Conservation (phyloP, 2,797 vertebrate genomes). For the Lepus oiostolus region DNA sequence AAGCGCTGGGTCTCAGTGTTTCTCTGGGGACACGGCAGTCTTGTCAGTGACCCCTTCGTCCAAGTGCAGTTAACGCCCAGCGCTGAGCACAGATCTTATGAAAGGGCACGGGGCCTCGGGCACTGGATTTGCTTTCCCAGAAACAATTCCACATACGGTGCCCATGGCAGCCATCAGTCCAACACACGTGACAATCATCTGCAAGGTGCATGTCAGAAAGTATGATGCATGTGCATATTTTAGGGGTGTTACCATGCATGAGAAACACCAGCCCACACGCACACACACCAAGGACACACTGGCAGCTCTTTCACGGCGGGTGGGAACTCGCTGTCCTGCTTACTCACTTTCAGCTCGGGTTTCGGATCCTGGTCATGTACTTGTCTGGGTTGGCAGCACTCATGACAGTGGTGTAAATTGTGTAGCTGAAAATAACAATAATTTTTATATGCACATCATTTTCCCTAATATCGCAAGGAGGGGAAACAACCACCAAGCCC, state of each 20-base stretch:
- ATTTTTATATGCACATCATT: neutral
- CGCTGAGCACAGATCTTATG: neutral
- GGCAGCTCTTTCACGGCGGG: neutral
- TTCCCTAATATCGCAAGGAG: neutral
- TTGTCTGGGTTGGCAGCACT: slow-evolving; percentile 85
- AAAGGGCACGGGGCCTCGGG: neutral
- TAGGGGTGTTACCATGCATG: neutral
- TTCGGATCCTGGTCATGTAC: slow-evolving; percentile 87
- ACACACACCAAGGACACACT: neutral
- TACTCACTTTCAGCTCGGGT: slow-evolving; percentile 71
- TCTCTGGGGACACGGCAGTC: neutral
- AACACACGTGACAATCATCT: neutral
- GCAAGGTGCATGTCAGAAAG: neutral
- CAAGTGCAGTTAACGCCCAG: neutral
- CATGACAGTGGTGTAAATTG: slow-evolving; percentile 91
- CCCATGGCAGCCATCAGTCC: neutral
- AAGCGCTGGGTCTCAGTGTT: neutral
- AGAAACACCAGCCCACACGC: neutral
- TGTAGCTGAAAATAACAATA: slow-evolving; percentile 82
- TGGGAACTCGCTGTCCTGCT: neutral
- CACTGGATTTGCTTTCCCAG: neutral
- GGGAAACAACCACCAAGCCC: neutral
- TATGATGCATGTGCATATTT: neutral
- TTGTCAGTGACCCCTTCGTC: neutral
- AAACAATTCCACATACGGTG: slow-evolving; percentile 36